Percentiles rank a stretch among this genome's conserved stretches.
Evolutionary conservation across 2,888 invertebrate genomes (phyloP).

Genomic region (Nycteola revayana): DNA sequence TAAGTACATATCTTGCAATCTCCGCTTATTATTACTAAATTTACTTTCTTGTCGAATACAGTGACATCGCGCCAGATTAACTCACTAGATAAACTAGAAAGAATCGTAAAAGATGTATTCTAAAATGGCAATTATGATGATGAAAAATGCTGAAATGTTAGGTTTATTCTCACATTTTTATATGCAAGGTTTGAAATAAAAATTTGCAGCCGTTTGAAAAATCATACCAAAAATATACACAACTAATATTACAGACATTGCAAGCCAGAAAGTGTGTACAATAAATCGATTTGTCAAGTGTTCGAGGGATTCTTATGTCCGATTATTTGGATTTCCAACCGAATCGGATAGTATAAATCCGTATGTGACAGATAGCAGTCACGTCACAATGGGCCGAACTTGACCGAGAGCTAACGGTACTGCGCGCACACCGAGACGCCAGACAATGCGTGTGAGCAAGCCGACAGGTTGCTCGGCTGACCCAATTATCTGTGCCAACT

Average conservation of each 20-base stretch:
- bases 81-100: slow-evolving; percentile 14
- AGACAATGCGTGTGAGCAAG: slow-evolving; percentile 74
- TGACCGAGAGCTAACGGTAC: slow-evolving; percentile 77
- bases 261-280: not conserved
- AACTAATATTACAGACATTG: slow-evolving; percentile 7
- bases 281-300: slow-evolving; percentile 7
- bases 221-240: slow-evolving; percentile 9
- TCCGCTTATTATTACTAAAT: slow-evolving; percentile 30
- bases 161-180: no score
- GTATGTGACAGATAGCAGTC: slow-evolving; percentile 62
- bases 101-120: slow-evolving; percentile 16
- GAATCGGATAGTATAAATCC: slow-evolving; percentile 40
- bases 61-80: slow-evolving; percentile 16
- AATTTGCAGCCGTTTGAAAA: slow-evolving; percentile 3
- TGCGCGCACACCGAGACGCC: slow-evolving; percentile 47
- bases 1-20: slow-evolving; percentile 40
- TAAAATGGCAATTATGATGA: slow-evolving; percentile 16
- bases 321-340: slow-evolving; percentile 22
- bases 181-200: no score
- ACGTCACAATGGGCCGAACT: slow-evolving; percentile 73
- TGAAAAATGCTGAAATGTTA: no score
- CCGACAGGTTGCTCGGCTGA: slow-evolving; percentile 77
- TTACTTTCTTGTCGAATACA: slow-evolving; percentile 28
- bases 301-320: slow-evolving; percentile 3
- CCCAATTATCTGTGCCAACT: slow-evolving; percentile 73